phyloP scores from a whole-genome alignment of 1,140 invertebrate species.

The Armadillidium nasatum region DNA sequence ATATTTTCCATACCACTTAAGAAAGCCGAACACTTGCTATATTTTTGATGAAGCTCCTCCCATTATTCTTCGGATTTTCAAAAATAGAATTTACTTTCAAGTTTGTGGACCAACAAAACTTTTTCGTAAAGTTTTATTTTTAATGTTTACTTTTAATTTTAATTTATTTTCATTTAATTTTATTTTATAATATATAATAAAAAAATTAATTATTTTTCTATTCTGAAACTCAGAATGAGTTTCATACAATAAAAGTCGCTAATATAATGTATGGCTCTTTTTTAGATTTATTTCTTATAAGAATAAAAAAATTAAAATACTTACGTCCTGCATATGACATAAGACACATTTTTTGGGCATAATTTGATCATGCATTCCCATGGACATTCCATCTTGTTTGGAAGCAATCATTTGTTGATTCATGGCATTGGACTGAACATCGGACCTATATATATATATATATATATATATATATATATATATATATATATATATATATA shows the following conservation, averaged over 20 bases:
- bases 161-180: neutral
- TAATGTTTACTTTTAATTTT: neutral
- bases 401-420: neutral
- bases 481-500: constrained; percentile 8
- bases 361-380: neutral
- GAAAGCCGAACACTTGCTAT: too few relatives aligned
- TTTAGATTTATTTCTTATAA: neutral
- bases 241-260: neutral
- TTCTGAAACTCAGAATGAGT: too few relatives aligned
- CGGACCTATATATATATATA: constrained; percentile 12
- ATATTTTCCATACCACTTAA: too few relatives aligned
- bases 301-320: neutral
- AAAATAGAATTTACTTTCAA: too few relatives aligned
- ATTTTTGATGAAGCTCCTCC: too few relatives aligned
- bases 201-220: too few relatives aligned
- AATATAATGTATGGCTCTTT: neutral
- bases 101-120: too few relatives aligned
- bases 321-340: constrained; percentile 8
- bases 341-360: neutral
- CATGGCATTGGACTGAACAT: neutral
- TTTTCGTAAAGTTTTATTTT: too few relatives aligned
- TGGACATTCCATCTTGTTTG: neutral
- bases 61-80: too few relatives aligned
- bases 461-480: constrained; percentile 14
- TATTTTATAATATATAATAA: neutral